Evolutionary conservation across 2,113 vertebrate genomes (phyloP), one percentile per base, ranked within the genome.

Genomic region (Nipponia nippon): DNA sequence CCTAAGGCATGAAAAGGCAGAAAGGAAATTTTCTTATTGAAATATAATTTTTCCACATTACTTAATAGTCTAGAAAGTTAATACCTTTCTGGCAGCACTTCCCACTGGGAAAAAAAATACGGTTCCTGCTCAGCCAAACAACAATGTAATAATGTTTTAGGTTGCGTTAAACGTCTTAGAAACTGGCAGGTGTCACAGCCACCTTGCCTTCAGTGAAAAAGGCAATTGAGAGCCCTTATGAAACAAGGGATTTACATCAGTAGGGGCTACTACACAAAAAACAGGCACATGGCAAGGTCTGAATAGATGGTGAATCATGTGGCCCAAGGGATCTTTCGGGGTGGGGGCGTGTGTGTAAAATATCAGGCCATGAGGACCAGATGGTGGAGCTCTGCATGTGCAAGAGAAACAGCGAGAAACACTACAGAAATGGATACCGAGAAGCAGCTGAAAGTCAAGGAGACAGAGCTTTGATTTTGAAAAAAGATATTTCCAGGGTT

Each of bases 261-360:
- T 73, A 89, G 87, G 38, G 77, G 75, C 82, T 91, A 44, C 91
- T 86, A 78, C 84, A 93, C 91, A 96, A 95, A 90, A 97, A 58
- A 0, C 83, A 93, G 91, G 91, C 94, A 94, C 94, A 94, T 93
- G 95, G 95, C 91, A 91, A 91, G 93, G 75, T 87, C 62, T 97
- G 93, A 97, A 94, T 95, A 97, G 91, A 95, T 53, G 75, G 86
- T 95, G 95, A 97, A 96, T 95, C 93, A 97, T 87, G 95, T 94
- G 94, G 89, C 95, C 95, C 95, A 90, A 80, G 93, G 95, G 94
- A 93, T 91, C 96, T 97, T 89, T 84, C 9, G 0, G 87, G 90
- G 58, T 95, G 85, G 95, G 92, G 79, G 90, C 9, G 21, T 90
- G 85, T 89, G 76, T 95, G 93, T 91, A 90, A 95, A 94, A 86